phyloP scores from a whole-genome alignment of 1,140 invertebrate species.

The Macrosteles quadrilineatus region DNA sequence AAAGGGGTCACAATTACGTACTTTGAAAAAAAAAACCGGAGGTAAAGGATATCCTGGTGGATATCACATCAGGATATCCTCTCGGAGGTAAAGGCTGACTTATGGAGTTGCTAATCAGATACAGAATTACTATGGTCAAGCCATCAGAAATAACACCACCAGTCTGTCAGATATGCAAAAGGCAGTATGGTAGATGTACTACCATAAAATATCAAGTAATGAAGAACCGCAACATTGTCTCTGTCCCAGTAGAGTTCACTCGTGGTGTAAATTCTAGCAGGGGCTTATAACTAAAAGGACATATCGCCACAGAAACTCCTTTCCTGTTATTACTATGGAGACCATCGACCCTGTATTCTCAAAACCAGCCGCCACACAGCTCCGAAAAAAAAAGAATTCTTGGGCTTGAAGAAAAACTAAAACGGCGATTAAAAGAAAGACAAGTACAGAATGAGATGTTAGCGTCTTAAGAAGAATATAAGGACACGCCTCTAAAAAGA shows the following conservation, averaged over 20 bases:
- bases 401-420: no score
- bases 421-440: no score
- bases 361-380: slow-evolving; percentile 24
- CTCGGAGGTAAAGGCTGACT: slow-evolving; percentile 27
- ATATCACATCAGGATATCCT: slow-evolving; percentile 3
- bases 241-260: slow-evolving; percentile 24
- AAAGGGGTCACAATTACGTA: not conserved
- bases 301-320: slow-evolving; percentile 19
- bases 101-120: slow-evolving; percentile 10
- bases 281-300: no score
- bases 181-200: slow-evolving; percentile 32
- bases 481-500: no score
- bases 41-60: not conserved
- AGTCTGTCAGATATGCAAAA: no score
- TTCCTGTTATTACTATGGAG: slow-evolving; percentile 25
- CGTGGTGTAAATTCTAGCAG: slow-evolving; percentile 29
- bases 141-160: no score
- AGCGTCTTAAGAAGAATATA: no score
- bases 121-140: no score
- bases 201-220: slow-evolving; percentile 29
- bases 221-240: slow-evolving; percentile 27
- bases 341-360: slow-evolving; percentile 26
- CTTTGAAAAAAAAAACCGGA: not conserved
- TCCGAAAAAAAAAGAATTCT: slow-evolving; percentile 22
- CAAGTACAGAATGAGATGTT: no score